These are phyloP conservation scores for Papilio polyxenes DNA, from an alignment of 1,140 invertebrate species.

Conservation along the genomic window DNA sequence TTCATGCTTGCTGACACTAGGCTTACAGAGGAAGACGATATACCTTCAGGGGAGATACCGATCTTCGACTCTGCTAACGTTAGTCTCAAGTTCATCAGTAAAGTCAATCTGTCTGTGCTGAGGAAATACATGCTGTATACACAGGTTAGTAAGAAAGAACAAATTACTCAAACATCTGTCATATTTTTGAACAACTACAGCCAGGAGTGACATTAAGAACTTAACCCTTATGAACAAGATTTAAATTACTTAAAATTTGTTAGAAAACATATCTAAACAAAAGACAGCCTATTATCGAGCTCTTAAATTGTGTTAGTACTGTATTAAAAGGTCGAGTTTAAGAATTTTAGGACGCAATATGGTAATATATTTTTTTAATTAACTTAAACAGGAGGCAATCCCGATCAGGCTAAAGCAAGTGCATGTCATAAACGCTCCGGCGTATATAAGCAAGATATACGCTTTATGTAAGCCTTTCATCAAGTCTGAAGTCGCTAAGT, in stretches of 20 bases:
- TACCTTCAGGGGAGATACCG: constrained; percentile 84
- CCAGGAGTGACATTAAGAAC: too few species aligned
- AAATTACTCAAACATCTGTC: neutral
- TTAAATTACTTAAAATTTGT: too few species aligned
- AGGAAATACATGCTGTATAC: constrained; percentile 86
- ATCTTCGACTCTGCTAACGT: constrained; percentile 86
- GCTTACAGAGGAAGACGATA: constrained; percentile 81
- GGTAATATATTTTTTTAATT: neutral
- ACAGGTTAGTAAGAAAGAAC: constrained; percentile 63
- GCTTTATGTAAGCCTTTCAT: constrained; percentile 83
- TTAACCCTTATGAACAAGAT: too few species aligned
- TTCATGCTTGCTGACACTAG: constrained; percentile 86
- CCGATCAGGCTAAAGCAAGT: constrained; percentile 86
- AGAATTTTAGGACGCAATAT: neutral
- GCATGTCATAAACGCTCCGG: constrained; percentile 85
- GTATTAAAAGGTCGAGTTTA: neutral
- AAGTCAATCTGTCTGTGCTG: constrained; percentile 83
- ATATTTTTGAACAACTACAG: neutral
- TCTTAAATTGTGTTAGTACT: neutral
- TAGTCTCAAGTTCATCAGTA: constrained; percentile 83
- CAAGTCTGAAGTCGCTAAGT: constrained; percentile 82
- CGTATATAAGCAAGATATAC: constrained; percentile 83
- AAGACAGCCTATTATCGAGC: neutral
- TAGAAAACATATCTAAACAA: too few species aligned
- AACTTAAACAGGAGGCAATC: constrained; percentile 85